Conservation (phyloP, 2,797 vertebrate genomes). For the Ptychobarbus kaznakovi region DNA sequence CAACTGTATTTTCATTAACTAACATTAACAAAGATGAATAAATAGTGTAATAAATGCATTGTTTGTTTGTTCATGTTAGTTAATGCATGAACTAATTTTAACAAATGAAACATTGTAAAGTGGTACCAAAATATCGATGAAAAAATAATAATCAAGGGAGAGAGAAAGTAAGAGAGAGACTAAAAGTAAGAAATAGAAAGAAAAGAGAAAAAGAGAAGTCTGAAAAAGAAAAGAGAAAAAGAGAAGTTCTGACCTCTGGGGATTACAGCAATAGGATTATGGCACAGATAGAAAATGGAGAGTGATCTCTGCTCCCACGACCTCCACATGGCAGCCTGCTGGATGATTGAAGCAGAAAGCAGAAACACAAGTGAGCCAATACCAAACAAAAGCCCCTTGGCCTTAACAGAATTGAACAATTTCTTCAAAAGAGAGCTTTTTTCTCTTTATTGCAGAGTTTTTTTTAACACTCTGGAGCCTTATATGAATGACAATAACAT, state of each 20-base stretch:
- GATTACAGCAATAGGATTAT: constrained; percentile 76
- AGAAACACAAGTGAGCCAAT: constrained; percentile 32
- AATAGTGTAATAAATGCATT: too few species aligned
- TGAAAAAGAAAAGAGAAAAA: not conserved
- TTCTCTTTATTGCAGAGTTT: constrained; percentile 24
- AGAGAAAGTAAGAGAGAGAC: not conserved
- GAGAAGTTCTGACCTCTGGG: constrained; percentile 51
- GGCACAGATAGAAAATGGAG: constrained; percentile 54
- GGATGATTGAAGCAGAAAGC: constrained; percentile 61
- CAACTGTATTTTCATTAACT: too few species aligned
- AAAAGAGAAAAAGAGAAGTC: not conserved
- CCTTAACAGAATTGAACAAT: constrained; percentile 16
- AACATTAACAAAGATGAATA: too few species aligned
- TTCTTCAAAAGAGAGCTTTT: constrained; percentile 4
- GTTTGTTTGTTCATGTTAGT: too few species aligned
- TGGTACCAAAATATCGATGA: not conserved
- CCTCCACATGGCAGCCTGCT: constrained; percentile 58
- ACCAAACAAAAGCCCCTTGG: constrained; percentile 41
- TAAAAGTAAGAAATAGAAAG: constrained; percentile 4
- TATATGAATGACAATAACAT: constrained; percentile 31
- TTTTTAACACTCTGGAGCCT: not conserved
- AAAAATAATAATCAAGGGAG: not conserved
- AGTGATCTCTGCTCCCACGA: constrained; percentile 55
- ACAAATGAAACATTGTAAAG: too few species aligned
- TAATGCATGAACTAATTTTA: too few species aligned